Evolutionary conservation across 2,888 invertebrate species (phyloP).

Genomic region (Maniola hyperantus): DNA sequence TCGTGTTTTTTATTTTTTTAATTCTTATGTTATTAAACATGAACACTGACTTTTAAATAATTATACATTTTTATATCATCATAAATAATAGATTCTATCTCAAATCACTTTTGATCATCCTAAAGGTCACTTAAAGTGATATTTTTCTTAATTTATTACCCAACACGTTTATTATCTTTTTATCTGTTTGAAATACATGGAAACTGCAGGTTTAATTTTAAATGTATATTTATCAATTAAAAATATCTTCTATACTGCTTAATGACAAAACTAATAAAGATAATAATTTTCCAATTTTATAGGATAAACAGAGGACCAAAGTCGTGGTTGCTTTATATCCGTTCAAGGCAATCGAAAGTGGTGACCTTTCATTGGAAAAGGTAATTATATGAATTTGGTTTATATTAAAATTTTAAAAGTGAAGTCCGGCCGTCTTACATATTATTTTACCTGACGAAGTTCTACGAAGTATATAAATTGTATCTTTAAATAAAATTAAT

Average conservation of each 20-base stretch:
- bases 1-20: too few relatives aligned
- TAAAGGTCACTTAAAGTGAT: neutral
- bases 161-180: neutral
- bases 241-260: too few relatives aligned
- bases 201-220: too few relatives aligned
- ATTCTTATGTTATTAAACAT: neutral
- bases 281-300: slow-evolving; percentile 50
- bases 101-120: neutral
- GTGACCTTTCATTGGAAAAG: slow-evolving; percentile 94
- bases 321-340: slow-evolving; percentile 95
- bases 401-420: neutral
- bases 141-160: neutral
- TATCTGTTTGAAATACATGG: neutral
- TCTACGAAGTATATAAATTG: neutral
- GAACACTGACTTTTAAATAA: neutral
- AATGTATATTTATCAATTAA: too few relatives aligned
- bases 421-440: too few relatives aligned
- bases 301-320: slow-evolving; percentile 89
- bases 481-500: neutral
- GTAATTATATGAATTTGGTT: slow-evolving; percentile 63
- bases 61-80: neutral
- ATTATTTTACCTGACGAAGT: too few relatives aligned
- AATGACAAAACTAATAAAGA: too few relatives aligned
- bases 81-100: neutral
- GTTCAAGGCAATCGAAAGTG: slow-evolving; percentile 94